Evolutionary conservation across 2,888 invertebrate genomes (phyloP).

Genomic region (Drosophila borborema): DNA sequence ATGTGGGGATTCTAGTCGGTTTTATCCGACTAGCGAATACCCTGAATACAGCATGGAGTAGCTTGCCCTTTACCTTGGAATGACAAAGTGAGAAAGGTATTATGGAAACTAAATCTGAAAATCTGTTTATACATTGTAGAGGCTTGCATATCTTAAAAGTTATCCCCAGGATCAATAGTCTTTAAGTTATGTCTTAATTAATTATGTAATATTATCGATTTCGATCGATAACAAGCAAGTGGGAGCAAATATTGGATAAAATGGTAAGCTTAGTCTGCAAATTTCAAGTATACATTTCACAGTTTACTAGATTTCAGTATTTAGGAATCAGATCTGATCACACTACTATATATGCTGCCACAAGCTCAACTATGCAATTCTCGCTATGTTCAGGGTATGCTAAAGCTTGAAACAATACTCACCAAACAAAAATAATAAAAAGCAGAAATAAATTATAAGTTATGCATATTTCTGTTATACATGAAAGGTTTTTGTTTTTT

Average conservation of each 20-base stretch:
- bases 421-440: slow-evolving; percentile 22
- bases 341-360: too few relatives aligned
- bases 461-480: slow-evolving; percentile 17
- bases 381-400: background rate
- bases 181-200: background rate
- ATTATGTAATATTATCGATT: background rate
- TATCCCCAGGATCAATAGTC: background rate
- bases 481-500: slow-evolving; percentile 24
- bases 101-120: background rate
- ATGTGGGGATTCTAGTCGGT: background rate
- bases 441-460: slow-evolving; percentile 9
- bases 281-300: background rate
- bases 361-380: too few relatives aligned
- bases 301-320: background rate
- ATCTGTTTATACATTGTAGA: background rate
- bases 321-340: background rate
- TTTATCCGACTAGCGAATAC: background rate
- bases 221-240: background rate
- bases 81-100: background rate
- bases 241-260: too few relatives aligned
- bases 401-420: slow-evolving; percentile 27
- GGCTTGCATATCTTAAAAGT: background rate
- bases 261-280: too few relatives aligned
- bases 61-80: background rate
- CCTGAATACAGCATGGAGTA: background rate